Percentiles rank a stretch among this genome's conserved stretches.
Conservation (phyloP, 2,888 invertebrate genomes). For the Amblyteles armatorius region DNA sequence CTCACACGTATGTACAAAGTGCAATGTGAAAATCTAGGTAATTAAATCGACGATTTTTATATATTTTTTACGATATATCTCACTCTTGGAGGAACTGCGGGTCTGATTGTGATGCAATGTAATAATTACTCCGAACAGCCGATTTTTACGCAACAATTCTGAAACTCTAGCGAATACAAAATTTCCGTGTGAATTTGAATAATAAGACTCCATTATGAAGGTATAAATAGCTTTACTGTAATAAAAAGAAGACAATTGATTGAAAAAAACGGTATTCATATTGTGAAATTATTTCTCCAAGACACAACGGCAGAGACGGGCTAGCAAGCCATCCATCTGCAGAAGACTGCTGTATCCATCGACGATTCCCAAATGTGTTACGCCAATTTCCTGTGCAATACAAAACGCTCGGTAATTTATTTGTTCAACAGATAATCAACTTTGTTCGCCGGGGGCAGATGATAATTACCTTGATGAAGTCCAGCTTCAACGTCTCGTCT, state of each 20-base stretch:
- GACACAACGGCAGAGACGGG: constrained; percentile 90
- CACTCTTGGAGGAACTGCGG: not conserved
- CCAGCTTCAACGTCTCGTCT: constrained; percentile 92
- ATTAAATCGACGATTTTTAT: constrained; percentile 34
- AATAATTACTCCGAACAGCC: not conserved
- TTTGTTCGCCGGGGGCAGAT: not conserved
- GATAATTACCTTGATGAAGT: constrained; percentile 90
- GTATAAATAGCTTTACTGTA: constrained; percentile 74
- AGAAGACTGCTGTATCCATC: constrained; percentile 95
- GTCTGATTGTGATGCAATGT: not conserved
- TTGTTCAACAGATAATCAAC: not conserved
- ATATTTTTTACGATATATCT: constrained; percentile 5
- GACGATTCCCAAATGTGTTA: constrained; percentile 95
- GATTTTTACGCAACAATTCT: not conserved
- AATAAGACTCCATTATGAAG: constrained; percentile 59
- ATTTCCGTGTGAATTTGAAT: constrained; percentile 10
- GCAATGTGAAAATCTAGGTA: constrained; percentile 50
- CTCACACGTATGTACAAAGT: constrained; percentile 60
- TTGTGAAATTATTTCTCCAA: constrained; percentile 55
- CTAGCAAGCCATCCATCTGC: constrained; percentile 96
- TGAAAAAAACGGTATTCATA: not conserved
- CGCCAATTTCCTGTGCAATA: constrained; percentile 92
- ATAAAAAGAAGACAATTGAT: constrained; percentile 37
- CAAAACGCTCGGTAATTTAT: constrained; percentile 16
- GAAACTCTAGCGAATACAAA: not conserved